Percentiles rank a stretch among this genome's conserved stretches.
Conservation (phyloP, 2,888 invertebrate species). For the Leucoma salicis region DNA sequence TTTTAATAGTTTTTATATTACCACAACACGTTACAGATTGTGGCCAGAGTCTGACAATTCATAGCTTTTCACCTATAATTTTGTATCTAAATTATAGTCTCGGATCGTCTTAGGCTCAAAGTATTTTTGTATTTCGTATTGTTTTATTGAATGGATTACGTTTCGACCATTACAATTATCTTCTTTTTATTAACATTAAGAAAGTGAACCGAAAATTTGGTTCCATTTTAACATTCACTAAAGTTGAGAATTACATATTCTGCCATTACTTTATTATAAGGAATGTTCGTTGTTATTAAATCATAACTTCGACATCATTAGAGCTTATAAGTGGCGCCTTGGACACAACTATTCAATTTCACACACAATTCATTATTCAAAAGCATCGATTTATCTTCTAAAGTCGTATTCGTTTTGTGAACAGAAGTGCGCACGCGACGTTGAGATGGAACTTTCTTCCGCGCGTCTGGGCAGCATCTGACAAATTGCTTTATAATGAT, state of each 20-base stretch:
- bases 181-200: background rate
- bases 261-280: no score
- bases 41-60: constrained; percentile 45
- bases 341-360: constrained; percentile 51
- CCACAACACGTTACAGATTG: constrained; percentile 57
- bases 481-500: constrained; percentile 69
- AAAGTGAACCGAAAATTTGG: background rate
- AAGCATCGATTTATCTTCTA: constrained; percentile 40
- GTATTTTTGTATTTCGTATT: constrained; percentile 16
- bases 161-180: constrained; percentile 7
- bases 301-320: background rate
- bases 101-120: constrained; percentile 36
- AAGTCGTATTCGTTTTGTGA: constrained; percentile 39
- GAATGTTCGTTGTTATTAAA: background rate
- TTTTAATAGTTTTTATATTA: constrained; percentile 44
- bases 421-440: constrained; percentile 50
- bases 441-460: constrained; percentile 49
- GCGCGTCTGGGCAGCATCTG: constrained; percentile 40
- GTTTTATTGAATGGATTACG: constrained; percentile 13
- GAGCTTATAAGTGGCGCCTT: constrained; percentile 12
- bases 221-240: background rate
- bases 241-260: no score
- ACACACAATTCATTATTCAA: constrained; percentile 59
- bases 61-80: constrained; percentile 63
- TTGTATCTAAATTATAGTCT: constrained; percentile 51